Evolutionary conservation across 2,797 vertebrate genomes (phyloP).

Genomic region (Hippocampus kuda): DNA sequence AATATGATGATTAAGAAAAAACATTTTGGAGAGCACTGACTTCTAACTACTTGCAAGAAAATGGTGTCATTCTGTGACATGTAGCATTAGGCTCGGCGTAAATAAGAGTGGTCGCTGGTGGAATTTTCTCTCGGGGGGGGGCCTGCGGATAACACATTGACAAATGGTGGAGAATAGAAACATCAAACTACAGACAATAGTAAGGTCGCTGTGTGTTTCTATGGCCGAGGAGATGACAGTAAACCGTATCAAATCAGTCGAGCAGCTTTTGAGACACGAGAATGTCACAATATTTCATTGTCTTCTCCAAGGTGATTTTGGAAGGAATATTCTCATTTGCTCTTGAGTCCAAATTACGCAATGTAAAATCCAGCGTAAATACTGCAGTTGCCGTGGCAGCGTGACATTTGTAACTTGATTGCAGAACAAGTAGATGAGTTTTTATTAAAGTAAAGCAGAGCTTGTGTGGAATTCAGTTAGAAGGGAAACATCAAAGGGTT

Average conservation of each 20-base stretch:
- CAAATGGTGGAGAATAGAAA: neutral
- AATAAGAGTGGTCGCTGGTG: neutral
- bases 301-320: too few species aligned
- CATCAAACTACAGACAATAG: neutral
- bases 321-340: too few species aligned
- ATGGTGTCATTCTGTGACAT: neutral
- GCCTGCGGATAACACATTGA: neutral
- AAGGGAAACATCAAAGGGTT: constrained; percentile 42
- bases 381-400: constrained; percentile 33
- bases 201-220: neutral
- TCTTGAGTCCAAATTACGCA: too few species aligned
- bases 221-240: neutral
- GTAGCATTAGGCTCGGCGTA: neutral
- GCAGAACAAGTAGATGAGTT: constrained; percentile 29
- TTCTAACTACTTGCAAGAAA: too few species aligned
- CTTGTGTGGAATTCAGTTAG: constrained; percentile 46
- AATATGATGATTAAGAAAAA: too few species aligned
- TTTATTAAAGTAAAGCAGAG: constrained; percentile 31
- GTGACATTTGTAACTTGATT: constrained; percentile 31
- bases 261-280: neutral
- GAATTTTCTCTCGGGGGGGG: neutral
- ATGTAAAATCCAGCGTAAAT: constrained; percentile 17
- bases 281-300: too few species aligned
- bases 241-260: neutral
- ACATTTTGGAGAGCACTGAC: too few species aligned